Base-by-base conservation (phyloP, 2,113 vertebrate species). In the Elephas maximus region DNA sequence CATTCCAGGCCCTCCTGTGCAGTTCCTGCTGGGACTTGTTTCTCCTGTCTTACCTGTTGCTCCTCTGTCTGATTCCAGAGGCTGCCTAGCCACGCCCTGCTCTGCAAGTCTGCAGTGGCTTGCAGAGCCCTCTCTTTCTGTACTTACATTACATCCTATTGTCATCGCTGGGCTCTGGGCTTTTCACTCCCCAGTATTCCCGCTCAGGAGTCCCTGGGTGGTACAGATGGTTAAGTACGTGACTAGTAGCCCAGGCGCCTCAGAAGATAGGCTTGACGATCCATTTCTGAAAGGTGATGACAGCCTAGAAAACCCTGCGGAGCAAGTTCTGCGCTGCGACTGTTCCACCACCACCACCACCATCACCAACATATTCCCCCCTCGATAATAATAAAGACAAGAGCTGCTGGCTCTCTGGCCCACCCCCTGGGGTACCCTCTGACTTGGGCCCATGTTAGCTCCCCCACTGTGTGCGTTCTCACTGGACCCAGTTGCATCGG, bases 1-100 rank as follows among this genome's bases (percentile, higher is more conserved):
- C n/a, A 45, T 80, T 65, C 62, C 5, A 0, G 87, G 80, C 51
- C 80, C 81, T 82, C 60, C 83, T 5, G 0, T 8, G 37, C 7
- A 0, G 37, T 10, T 51, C 95, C 20, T 94, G 95, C 89, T 37
- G 11, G 0, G n/a, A 92, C 97, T 85, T 82, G 97, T 78, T 87
- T 69, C 41, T 95, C 97, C 62, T 0, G 96, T 95, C 87, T 69
- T 91, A 83, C 97, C 67, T 79, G 97, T 62, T 21, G 33, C 84
- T 89, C n/a, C 44, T 63, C 63, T 9, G 51, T 80, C 89, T 81
- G 65, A 48, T 15, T 71, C 71, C 65, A 14, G 84, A 69, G 4
- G 14, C 33, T 23, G 88, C 63, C 71, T 28, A 6, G 85, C 62
- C 92, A 51, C 67, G 24, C 96, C 92, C 4, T 63, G 33, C 91